Evolutionary conservation across 2,797 vertebrate genomes (phyloP).

Genomic region (Characodon lateralis): DNA sequence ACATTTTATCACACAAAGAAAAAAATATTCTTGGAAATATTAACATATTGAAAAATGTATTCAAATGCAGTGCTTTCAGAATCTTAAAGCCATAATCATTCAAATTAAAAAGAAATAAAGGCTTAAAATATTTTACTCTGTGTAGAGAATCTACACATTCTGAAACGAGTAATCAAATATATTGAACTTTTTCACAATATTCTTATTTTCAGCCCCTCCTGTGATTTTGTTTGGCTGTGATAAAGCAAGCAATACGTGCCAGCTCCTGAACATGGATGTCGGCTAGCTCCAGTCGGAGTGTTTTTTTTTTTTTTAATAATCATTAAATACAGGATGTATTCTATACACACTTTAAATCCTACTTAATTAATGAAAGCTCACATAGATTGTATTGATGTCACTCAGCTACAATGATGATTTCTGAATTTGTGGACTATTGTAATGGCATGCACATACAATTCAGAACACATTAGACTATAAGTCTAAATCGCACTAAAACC

Average conservation of each 20-base stretch:
- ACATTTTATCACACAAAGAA: too few relatives aligned
- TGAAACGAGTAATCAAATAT: background rate
- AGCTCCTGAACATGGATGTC: background rate
- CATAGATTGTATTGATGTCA: background rate
- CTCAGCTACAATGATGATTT: background rate
- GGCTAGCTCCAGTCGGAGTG: background rate
- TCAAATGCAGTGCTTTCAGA: background rate
- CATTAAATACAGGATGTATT: background rate
- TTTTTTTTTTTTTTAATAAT: background rate
- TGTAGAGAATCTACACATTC: too few relatives aligned
- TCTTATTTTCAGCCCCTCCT: background rate
- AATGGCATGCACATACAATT: too few relatives aligned
- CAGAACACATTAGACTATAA: too few relatives aligned
- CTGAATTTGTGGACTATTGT: too few relatives aligned
- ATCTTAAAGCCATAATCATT: background rate
- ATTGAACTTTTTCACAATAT: background rate
- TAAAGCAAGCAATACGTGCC: background rate
- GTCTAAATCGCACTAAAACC: too few relatives aligned
- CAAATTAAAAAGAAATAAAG: background rate
- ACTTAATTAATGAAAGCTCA: background rate
- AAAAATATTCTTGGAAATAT: too few relatives aligned
- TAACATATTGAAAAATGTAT: background rate
- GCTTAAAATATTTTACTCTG: background rate
- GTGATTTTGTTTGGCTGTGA: background rate
- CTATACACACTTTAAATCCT: background rate